Evolutionary conservation across 2,797 vertebrate genomes (phyloP).

Genomic region (Eremophila alpestris): DNA sequence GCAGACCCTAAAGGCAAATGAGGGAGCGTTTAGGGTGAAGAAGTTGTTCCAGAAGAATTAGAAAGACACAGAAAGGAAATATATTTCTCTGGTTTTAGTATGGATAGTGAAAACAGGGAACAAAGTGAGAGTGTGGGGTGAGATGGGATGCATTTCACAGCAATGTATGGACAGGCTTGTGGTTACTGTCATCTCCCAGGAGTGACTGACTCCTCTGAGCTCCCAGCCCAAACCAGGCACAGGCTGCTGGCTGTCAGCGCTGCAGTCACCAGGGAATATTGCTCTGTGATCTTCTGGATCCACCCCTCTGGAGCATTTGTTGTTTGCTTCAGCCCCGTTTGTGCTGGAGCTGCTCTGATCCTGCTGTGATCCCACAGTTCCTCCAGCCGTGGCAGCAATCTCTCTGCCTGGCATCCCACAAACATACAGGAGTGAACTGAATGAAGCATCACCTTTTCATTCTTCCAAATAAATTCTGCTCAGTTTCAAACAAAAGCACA

Average conservation of each 20-base stretch:
- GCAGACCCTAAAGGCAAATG: background rate
- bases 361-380: background rate
- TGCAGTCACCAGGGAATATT: background rate
- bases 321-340: background rate
- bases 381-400: rapidly evolving
- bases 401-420: rapidly evolving
- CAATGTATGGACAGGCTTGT: rapidly evolving
- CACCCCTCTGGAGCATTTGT: background rate
- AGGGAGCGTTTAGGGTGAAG: background rate
- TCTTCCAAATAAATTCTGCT: background rate
- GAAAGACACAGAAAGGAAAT: background rate
- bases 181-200: background rate
- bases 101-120: background rate
- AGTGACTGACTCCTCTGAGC: background rate
- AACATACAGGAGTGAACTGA: rapidly evolving
- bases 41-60: background rate
- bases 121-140: background rate
- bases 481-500: background rate
- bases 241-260: rapidly evolving
- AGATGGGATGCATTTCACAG: background rate
- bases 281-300: background rate
- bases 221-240: background rate
- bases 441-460: background rate
- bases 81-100: background rate
- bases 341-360: background rate